Conservation (phyloP, 2,113 vertebrate genomes). For the Tupaia tana region DNA sequence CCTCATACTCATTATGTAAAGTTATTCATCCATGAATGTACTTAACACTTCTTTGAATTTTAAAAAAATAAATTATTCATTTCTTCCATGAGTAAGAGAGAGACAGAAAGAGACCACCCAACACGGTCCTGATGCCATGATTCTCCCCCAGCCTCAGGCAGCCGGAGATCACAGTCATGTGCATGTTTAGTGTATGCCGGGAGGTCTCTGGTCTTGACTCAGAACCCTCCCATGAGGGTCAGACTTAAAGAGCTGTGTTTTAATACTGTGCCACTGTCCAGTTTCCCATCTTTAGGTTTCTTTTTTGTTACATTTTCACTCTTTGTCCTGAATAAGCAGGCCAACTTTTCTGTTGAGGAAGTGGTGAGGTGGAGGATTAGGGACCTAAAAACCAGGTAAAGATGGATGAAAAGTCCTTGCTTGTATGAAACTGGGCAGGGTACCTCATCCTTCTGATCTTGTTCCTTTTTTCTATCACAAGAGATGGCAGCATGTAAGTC, state of each 20-base stretch:
- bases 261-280: too few relatives aligned
- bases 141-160: too few relatives aligned
- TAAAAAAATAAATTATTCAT: too few relatives aligned
- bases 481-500: rapidly evolving
- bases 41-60: background rate
- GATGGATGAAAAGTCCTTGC: background rate
- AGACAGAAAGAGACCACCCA: too few relatives aligned
- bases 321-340: background rate
- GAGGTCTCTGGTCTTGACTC: too few relatives aligned
- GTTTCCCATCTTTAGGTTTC: background rate
- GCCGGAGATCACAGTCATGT: too few relatives aligned
- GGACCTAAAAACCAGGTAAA: background rate
- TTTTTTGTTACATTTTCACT: background rate
- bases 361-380: background rate
- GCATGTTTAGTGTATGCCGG: too few relatives aligned
- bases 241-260: too few relatives aligned
- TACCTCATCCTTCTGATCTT: background rate
- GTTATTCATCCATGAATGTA: background rate
- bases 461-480: background rate
- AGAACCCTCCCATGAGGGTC: too few relatives aligned
- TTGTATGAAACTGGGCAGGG: rapidly evolving
- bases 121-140: too few relatives aligned
- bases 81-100: too few relatives aligned
- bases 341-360: too few relatives aligned
- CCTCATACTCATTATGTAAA: background rate